Evolutionary conservation across 2,797 vertebrate genomes (phyloP).

Genomic region (Sciurus carolinensis): DNA sequence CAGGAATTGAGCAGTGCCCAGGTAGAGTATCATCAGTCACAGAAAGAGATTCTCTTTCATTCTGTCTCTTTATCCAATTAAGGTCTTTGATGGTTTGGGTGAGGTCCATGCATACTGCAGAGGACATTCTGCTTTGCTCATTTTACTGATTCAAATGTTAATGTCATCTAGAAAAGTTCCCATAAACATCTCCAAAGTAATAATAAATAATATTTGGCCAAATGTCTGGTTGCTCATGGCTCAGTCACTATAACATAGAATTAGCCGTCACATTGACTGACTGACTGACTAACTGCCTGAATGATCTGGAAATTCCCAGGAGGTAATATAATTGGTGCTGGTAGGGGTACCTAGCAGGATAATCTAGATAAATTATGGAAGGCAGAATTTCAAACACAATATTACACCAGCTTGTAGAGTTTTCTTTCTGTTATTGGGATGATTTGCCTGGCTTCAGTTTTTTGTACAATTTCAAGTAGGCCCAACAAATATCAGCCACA

Average conservation of each 20-base stretch:
- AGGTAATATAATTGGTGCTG: background rate
- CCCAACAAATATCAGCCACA: background rate
- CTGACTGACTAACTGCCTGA: too few species aligned
- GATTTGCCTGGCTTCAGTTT: background rate
- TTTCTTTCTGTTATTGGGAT: background rate
- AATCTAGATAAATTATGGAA: background rate
- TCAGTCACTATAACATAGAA: background rate
- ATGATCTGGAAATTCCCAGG: background rate
- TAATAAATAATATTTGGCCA: background rate
- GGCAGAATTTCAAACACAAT: background rate
- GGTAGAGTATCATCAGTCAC: background rate
- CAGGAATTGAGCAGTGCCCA: background rate
- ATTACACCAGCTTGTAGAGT: background rate
- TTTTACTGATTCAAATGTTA: background rate
- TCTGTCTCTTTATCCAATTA: background rate
- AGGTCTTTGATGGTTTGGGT: background rate
- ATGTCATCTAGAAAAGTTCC: background rate
- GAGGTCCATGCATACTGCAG: rapidly evolving
- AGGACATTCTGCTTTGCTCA: background rate
- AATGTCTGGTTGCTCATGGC: rapidly evolving
- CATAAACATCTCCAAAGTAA: background rate
- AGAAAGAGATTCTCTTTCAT: background rate
- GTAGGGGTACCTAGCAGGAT: too few species aligned
- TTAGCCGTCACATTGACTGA: background rate
- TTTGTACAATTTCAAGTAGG: background rate